These are phyloP conservation scores for Neopipo cinnamomea DNA, from an alignment of 2,113 vertebrate species.

Conservation along the genomic window DNA sequence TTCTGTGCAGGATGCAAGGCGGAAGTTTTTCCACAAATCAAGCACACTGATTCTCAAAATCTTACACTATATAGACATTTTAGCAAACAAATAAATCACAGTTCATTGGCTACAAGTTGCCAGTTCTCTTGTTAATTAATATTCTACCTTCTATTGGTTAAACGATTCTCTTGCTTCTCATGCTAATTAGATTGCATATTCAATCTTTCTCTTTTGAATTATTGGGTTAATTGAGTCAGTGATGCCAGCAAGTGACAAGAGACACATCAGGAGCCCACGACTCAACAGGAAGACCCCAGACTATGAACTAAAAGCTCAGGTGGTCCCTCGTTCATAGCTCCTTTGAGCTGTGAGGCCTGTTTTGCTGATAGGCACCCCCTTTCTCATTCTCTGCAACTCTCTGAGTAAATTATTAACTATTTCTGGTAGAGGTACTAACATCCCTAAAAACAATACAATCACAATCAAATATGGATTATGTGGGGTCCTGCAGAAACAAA, in stretches of 20 bases:
- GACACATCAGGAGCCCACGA: neutral
- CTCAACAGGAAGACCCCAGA: neutral
- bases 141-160: neutral
- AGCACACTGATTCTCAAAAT: neutral
- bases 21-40: neutral
- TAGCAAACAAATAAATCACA: neutral
- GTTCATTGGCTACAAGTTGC: no score
- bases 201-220: neutral
- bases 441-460: rapidly evolving
- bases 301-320: neutral
- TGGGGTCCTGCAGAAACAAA: neutral
- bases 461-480: neutral
- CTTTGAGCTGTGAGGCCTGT: neutral
- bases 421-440: neutral
- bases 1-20: neutral
- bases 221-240: rapidly evolving
- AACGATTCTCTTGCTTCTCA: neutral
- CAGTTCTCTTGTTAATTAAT: no score
- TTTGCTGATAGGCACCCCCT: neutral
- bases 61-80: neutral
- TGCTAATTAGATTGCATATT: neutral
- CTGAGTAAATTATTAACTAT: neutral
- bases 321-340: neutral
- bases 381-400: neutral
- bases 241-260: neutral